These are phyloP conservation scores for Montipora cactus DNA, from an alignment of 64 coral and sea anemone species.

Conservation along the genomic window DNA sequence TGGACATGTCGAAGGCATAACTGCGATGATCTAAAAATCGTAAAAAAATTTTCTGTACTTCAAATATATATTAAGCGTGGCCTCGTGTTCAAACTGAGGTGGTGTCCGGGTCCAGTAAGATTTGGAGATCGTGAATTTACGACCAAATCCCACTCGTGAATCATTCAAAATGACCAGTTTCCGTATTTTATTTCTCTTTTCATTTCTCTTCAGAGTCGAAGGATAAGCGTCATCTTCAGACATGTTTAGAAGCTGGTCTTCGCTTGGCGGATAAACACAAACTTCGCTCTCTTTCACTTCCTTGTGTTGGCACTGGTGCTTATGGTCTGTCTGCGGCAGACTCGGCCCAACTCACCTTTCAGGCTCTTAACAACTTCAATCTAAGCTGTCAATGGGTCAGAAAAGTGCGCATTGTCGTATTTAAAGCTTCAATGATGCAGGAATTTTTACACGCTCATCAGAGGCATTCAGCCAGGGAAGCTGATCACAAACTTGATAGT, in stretches of 20 bases:
- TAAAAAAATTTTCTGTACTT: too few relatives aligned
- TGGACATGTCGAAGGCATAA: too few relatives aligned
- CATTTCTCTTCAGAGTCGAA: not conserved
- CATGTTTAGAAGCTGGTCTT: constrained; percentile 65
- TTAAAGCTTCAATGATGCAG: constrained; percentile 57
- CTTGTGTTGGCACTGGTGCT: constrained; percentile 63
- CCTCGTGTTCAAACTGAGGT: too few relatives aligned
- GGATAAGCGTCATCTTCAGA: constrained; percentile 2
- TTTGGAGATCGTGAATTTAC: too few relatives aligned
- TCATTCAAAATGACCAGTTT: not conserved
- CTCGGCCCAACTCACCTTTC: constrained; percentile 66
- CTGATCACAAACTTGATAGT: too few relatives aligned
- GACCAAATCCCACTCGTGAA: too few relatives aligned
- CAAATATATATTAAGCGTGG: too few relatives aligned
- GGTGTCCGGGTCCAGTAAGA: too few relatives aligned
- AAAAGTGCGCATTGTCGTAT: constrained; percentile 59
- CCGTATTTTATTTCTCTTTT: not conserved
- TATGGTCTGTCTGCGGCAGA: constrained; percentile 31
- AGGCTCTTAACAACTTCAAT: constrained; percentile 38
- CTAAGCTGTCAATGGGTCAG: constrained; percentile 11
- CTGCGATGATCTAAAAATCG: too few relatives aligned
- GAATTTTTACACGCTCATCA: constrained; percentile 60
- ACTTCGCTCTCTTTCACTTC: constrained; percentile 59
- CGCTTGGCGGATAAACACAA: constrained; percentile 23
- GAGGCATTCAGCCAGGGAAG: not conserved